Conservation (phyloP, 2,888 invertebrate genomes). For the Pollenia griseotomentosa region DNA sequence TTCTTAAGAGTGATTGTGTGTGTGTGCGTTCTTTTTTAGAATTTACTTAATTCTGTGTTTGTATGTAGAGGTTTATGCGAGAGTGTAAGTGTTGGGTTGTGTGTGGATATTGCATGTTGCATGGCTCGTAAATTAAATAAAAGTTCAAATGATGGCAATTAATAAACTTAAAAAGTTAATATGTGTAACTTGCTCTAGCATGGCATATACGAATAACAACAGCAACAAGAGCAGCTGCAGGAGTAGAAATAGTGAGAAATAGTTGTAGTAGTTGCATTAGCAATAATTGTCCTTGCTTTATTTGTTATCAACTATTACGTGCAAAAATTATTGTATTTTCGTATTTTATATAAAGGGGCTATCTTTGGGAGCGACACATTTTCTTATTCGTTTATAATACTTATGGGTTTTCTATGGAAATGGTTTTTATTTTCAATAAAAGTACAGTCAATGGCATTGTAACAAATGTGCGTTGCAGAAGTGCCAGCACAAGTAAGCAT, state of each 20-base stretch:
- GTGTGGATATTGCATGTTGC: conserved; percentile 10
- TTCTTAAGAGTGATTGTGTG: not conserved
- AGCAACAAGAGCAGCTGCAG: conserved; percentile 4
- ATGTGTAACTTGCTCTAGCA: conserved; percentile 64
- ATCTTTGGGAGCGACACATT: no score
- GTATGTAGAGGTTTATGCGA: not conserved
- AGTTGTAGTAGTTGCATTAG: conserved; percentile 50
- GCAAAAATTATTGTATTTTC: conserved; percentile 31
- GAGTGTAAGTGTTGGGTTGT: not conserved
- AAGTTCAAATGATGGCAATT: conserved; percentile 83
- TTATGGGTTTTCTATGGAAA: no score
- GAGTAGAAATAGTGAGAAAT: conserved; percentile 18
- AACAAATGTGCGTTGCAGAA: no score
- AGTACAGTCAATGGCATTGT: no score
- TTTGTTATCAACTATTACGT: conserved; percentile 52
- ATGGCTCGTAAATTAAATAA: conserved; percentile 82
- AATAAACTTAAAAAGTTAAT: conserved; percentile 82
- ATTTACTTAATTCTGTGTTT: conserved; percentile 27
- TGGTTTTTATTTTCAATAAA: no score
- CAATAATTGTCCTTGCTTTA: conserved; percentile 41
- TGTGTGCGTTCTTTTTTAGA: not conserved
- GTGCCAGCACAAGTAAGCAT: no score
- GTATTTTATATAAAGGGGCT: not conserved
- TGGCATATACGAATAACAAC: conserved; percentile 29
- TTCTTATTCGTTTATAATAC: no score